Base-by-base conservation (phyloP, 1,140 invertebrate genomes). In the Portunus trituberculatus region DNA sequence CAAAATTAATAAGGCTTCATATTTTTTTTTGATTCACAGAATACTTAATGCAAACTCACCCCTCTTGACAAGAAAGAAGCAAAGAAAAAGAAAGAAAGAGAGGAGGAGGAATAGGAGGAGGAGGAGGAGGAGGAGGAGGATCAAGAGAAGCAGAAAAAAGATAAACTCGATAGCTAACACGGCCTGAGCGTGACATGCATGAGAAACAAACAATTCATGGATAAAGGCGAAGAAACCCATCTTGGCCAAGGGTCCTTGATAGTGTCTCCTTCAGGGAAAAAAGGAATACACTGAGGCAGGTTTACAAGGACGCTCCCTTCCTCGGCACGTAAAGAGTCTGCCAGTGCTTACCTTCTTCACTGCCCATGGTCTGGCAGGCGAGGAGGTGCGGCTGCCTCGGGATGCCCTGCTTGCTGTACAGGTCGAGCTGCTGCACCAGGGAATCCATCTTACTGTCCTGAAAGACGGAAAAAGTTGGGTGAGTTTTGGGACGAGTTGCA, bases 321-420 rank as follows among this genome's bases (percentile, higher is more conserved):
- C 39, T 6, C 39, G 6, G 39, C 39, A 6, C 39, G 39, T 39
- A 6, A 2, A 2, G 39, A 39, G 39, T 39, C 39, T 39, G 39
- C 39, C 20, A 8, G n/a, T 32, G 20, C 48, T 86, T 76, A 95
- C 94, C 94, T 83, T 95, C 39, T 1, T 95, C 89, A n/a, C 59
- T 48, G 12, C 87, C 48, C 28, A 48, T 67, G 0, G 93, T 91
- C 88, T 94, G 93, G 32, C 84, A 92, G 45, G 94, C 90, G n/a
- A 95, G 93, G 39, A 93, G 93, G 95, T 92, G 82, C 32, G 97
- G 96, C 20, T 97, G 96, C 92, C 97, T 97, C 3, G 98, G 98
- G 90, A 98, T 98, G 32, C 98, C 98, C 96, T 98, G 97, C 96
- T 98, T 98, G 39, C 97, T 97, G 96, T 98, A 98, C 93, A 91